These are phyloP conservation scores for Rhabdomys pumilio DNA, from an alignment of 2,797 vertebrate genomes.

Conservation along the genomic window DNA sequence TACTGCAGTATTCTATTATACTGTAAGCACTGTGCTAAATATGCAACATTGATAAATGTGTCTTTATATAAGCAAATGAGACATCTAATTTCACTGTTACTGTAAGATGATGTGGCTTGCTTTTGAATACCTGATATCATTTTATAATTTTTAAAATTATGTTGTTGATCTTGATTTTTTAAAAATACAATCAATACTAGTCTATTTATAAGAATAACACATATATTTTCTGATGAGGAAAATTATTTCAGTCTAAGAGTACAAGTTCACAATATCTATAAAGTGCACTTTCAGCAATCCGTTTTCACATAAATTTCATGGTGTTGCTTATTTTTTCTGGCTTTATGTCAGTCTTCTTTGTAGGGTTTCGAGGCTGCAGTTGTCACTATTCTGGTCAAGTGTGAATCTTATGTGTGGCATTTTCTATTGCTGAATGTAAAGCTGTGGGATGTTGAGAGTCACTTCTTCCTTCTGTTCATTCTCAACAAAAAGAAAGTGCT, in stretches of 20 bases:
- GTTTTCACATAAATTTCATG: background rate
- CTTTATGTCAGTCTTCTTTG: slow-evolving; percentile 1
- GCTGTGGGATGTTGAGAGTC: slow-evolving; percentile 68
- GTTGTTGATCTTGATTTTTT: slow-evolving; percentile 35
- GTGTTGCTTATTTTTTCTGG: background rate
- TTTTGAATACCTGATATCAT: slow-evolving; percentile 46
- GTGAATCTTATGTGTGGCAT: slow-evolving; percentile 76
- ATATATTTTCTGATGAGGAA: slow-evolving; percentile 53
- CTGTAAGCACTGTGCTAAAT: background rate
- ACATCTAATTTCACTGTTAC: background rate
- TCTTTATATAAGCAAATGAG: slow-evolving; percentile 1
- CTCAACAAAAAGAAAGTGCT: slow-evolving; percentile 59
- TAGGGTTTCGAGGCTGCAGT: slow-evolving; percentile 13
- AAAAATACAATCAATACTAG: background rate
- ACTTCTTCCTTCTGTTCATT: slow-evolving; percentile 70
- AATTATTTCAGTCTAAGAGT: slow-evolving; percentile 46
- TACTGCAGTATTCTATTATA: background rate
- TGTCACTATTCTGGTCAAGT: slow-evolving; percentile 75
- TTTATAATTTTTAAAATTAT: slow-evolving; percentile 49
- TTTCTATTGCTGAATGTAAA: slow-evolving; percentile 69
- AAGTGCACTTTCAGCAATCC: slow-evolving; percentile 27
- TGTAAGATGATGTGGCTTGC: background rate
- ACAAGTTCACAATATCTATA: background rate
- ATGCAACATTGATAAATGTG: background rate
- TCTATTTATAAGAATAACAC: slow-evolving; percentile 46